Evolutionary conservation across 2,888 invertebrate genomes (phyloP), one percentile per base, ranked within the genome.

Genomic region (Phyllotreta cruciferae): DNA sequence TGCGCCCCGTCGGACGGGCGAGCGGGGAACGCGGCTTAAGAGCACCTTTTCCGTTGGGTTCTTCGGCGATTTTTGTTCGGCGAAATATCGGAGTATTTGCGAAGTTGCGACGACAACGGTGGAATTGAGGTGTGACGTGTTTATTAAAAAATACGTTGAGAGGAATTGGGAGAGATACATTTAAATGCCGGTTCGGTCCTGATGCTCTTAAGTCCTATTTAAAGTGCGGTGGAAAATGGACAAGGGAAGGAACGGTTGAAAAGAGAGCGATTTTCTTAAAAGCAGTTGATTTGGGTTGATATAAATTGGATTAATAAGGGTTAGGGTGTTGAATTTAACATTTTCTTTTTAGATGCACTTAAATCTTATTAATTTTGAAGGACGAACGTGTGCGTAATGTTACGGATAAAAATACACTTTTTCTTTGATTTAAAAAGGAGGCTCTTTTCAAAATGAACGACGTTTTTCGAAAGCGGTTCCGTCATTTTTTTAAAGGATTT

Each of bases 241-340:
- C 52, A 44, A 42, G 44, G 44, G 60, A 60, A 3, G n/a, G 36
- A 37, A 9, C 24, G 52, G 34, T 10, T 9, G 13, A 37, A 44
- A 14, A 36, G 52, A 60, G 24, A 60, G 38, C 42, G 60, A 56
- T 37, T 60, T 44, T 61, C 57, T 61, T 57, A 61, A 64, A 64
- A 61, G 61, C 64, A 64, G 64, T 64, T 64, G 64, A 64, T 64
- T 64, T 47, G 56, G 64, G 61, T 61, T 64, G 61, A 61, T 61
- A 41, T 61, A 61, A 64, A 61, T 64, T 53, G 56, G 57, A 64
- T 64, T 56, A 61, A 49, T 35, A 44, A 38, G 56, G 52, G 56
- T 47, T 57, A 42, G 64, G 64, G 61, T 64, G 57, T 54, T 11
- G 42, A 34, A 54, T 64, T 61, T 35, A 14, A 52, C 49, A 24